These are phyloP conservation scores for Drosophila kuntzei DNA, from an alignment of 2,888 invertebrate species.

Conservation along the genomic window DNA sequence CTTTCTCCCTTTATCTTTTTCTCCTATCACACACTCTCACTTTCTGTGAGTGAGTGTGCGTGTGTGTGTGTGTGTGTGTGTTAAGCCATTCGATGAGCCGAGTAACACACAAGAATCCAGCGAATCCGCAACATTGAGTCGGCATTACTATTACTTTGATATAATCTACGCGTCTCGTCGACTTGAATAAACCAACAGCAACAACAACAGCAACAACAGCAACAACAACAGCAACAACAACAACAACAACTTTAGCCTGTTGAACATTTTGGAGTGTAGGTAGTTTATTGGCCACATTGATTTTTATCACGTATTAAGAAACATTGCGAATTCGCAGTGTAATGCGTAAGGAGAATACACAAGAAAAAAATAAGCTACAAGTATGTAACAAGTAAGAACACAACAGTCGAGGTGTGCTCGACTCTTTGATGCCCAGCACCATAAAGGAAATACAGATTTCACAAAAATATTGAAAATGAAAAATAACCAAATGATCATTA, in stretches of 20 bases:
- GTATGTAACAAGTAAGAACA: background rate
- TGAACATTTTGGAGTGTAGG: constrained; percentile 37
- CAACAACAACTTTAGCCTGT: constrained; percentile 42
- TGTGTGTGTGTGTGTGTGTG: constrained; percentile 1
- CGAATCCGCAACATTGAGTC: constrained; percentile 54
- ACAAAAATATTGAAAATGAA: too few species aligned
- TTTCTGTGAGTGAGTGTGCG: background rate
- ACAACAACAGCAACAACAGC: constrained; percentile 24
- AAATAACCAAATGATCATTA: too few species aligned
- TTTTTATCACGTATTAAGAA: constrained; percentile 54
- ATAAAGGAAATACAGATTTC: too few species aligned
- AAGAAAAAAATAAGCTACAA: background rate
- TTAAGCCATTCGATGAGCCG: constrained; percentile 63
- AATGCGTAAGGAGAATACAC: constrained; percentile 34
- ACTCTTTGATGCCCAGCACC: too few species aligned
- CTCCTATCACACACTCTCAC: background rate
- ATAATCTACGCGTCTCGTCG: constrained; percentile 55
- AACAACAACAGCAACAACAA: constrained; percentile 8
- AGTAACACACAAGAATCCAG: constrained; percentile 39
- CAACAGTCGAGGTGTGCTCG: too few species aligned
- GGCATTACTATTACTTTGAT: constrained; percentile 62
- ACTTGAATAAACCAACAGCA: constrained; percentile 38
- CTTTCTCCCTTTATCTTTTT: background rate
- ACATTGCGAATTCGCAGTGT: constrained; percentile 9
- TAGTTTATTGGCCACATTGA: constrained; percentile 56